A percentile compares a stretch with the other conserved stretches of the same genome.
Evolutionary conservation across 1,140 invertebrate genomes (phyloP).

Genomic region (Eurytemora carolleeae): DNA sequence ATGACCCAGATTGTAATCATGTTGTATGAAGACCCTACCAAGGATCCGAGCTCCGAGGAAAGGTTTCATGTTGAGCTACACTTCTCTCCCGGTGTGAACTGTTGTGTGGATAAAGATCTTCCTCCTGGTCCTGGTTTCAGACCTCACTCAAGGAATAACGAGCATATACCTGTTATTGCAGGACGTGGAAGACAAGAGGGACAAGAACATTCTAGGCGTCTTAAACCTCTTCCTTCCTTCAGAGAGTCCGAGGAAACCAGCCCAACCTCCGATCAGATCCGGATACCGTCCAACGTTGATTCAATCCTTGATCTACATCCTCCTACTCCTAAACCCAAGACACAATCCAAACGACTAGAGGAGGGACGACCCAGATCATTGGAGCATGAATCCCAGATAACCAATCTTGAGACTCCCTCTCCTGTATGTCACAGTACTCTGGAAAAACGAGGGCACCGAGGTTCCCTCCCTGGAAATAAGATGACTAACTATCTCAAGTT

Average conservation of each 20-base stretch:
- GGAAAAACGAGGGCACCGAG: no score
- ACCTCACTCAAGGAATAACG: slow-evolving; percentile 59
- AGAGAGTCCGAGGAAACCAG: not conserved
- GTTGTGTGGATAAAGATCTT: slow-evolving; percentile 79
- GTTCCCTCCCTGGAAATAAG: not conserved
- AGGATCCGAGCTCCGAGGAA: slow-evolving; percentile 61
- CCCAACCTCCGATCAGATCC: not conserved
- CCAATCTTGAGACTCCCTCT: no score
- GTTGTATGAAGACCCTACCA: slow-evolving; percentile 97
- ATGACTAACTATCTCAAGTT: not conserved
- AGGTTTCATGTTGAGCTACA: slow-evolving; percentile 88
- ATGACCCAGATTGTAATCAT: slow-evolving; percentile 96
- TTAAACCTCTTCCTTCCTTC: no score
- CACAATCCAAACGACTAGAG: not conserved
- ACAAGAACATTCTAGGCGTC: no score
- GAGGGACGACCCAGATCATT: not conserved
- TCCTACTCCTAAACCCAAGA: not conserved
- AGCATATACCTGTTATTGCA: slow-evolving; percentile 29
- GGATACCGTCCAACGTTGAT: not conserved
- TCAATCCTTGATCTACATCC: no score
- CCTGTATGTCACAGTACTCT: no score
- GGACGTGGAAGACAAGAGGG: no score
- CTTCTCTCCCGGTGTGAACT: slow-evolving; percentile 91
- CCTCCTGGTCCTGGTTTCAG: slow-evolving; percentile 79
- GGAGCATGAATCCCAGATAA: no score